A percentile compares a stretch with the other conserved stretches of the same genome.
phyloP scores from a whole-genome alignment of 2,113 vertebrate species.

The Sterrhoptilus dennistouni region DNA sequence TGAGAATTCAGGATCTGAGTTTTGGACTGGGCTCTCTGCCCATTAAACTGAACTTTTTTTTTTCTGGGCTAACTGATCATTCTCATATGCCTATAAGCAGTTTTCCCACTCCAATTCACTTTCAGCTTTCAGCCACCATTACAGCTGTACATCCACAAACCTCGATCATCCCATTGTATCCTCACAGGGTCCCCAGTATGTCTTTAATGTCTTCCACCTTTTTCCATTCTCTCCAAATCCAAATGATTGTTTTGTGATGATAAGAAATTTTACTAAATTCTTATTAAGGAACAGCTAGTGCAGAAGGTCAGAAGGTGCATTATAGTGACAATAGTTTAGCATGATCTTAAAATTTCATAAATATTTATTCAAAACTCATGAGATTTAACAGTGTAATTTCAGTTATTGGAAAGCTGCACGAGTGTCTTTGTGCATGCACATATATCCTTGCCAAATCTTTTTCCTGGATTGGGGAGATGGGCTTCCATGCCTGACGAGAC shows the following conservation, averaged over 20 bases:
- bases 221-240: background rate
- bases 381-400: background rate
- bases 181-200: background rate
- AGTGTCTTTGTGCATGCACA: background rate
- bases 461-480: background rate
- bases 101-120: background rate
- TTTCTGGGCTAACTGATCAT: background rate
- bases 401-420: background rate
- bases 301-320: background rate
- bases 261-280: background rate
- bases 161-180: background rate
- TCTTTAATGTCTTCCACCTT: background rate
- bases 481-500: background rate
- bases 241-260: background rate
- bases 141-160: background rate
- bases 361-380: background rate
- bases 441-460: background rate
- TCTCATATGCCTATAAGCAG: background rate
- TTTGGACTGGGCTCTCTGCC: background rate
- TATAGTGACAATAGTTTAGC: background rate
- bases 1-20: background rate
- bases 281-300: background rate
- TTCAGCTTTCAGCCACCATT: constrained; percentile 10
- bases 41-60: background rate
- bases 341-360: background rate